phyloP scores from a whole-genome alignment of 23 tunicate genomes.

The Clavelina lepadiformis region DNA sequence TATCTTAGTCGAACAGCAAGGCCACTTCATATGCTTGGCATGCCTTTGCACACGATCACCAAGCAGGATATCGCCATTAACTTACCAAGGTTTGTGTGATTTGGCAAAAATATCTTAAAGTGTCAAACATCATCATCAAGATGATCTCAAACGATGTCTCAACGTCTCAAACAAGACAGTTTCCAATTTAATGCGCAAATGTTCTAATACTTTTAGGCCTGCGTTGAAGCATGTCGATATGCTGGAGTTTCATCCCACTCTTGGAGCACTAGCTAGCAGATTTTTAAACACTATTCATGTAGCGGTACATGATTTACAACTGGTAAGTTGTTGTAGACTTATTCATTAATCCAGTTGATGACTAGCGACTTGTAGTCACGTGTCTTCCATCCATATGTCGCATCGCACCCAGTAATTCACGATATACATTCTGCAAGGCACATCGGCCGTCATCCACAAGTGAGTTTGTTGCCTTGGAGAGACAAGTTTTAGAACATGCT shows the following conservation, averaged over 20 bases:
- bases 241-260: constrained; percentile 78
- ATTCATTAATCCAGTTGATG: no score
- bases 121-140: no score
- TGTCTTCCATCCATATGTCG: no score
- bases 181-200: no score
- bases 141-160: no score
- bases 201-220: constrained; percentile 49
- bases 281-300: constrained; percentile 30
- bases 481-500: constrained; percentile 59
- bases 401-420: no score
- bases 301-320: constrained; percentile 25
- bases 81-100: constrained; percentile 34
- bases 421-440: constrained; percentile 17
- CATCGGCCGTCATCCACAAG: constrained; percentile 31
- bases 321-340: constrained; percentile 45
- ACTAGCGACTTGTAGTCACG: no score
- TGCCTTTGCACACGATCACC: constrained; percentile 41
- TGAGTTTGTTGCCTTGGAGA: constrained; percentile 41
- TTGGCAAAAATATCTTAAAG: no score
- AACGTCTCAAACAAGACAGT: no score
- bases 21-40: constrained; percentile 33
- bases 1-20: constrained; percentile 26
- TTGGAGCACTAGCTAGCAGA: constrained; percentile 51
- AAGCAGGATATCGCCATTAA: constrained; percentile 63
- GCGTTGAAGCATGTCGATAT: constrained; percentile 66